Base-by-base conservation (phyloP, 2,113 vertebrate genomes). In the Athene cunicularia region DNA sequence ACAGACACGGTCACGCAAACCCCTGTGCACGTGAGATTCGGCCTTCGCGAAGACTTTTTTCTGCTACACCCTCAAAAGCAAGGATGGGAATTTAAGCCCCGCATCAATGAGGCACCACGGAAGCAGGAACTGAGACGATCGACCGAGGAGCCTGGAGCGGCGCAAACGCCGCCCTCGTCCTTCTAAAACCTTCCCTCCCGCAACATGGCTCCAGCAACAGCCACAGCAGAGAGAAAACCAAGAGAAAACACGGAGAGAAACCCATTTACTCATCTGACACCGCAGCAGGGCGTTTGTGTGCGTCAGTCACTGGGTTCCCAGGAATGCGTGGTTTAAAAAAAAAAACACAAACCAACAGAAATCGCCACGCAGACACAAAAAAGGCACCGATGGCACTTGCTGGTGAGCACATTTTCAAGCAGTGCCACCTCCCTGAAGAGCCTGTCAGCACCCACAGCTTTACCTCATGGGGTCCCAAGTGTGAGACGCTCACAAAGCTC, bases 371-470 rank as follows among this genome's bases (percentile, higher is more conserved):
- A 1, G 16, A 4, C 16, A 22, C 21, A 12, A 23, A 37, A 55
- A 37, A 55, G 21, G 30, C 45, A 23, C 52, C 2, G 2, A 14
- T 4, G 72, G 59, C 45, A 22, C 37, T 20, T 10, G 7, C 14
- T 56, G 20, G 5, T 0, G 0, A 18, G 63, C 4, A 21, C 1
- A 4, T 30, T 64, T 28, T 9, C 28, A 22, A 50, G 62, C 56
- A 52, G 58, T 7, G 59, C 33, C 59, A 37, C 15, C 14, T 49
- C 50, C 33, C 37, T 18, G 43, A 71, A 22, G 35, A 45, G 63
- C 43, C 2, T 19, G 24, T 21, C 35, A 47, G 33, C 52, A 32
- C 28, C 37, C 70, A 70, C 6, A 52, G 81, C 76, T 47, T 24
- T 27, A 33, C 47, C 53, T 30, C 14, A 2, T 2, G 6, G 35